Conservation (phyloP, 2,113 vertebrate species). For the Ptychochromis oligacanthus region DNA sequence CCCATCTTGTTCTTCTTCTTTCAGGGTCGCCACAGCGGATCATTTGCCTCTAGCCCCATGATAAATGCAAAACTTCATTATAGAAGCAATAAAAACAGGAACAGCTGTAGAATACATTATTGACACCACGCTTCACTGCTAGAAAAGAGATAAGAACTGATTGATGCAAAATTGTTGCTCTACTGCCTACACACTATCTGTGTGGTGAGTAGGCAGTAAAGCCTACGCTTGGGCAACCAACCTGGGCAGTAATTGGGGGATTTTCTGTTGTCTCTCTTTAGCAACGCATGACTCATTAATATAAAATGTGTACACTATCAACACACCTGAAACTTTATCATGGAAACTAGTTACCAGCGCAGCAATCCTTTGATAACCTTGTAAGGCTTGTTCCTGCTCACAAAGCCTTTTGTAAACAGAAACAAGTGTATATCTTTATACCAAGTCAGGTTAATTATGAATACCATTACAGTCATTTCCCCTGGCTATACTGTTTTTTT, state of each 20-base stretch:
- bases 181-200: too few species aligned
- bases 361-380: neutral
- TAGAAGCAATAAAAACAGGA: too few species aligned
- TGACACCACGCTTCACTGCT: too few species aligned
- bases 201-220: neutral
- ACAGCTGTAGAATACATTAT: too few species aligned
- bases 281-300: neutral
- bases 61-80: too few species aligned
- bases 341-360: neutral
- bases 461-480: neutral
- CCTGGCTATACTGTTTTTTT: neutral
- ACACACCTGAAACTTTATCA: neutral
- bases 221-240: neutral
- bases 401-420: neutral
- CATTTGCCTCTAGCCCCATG: too few species aligned
- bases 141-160: too few species aligned
- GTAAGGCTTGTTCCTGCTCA: neutral
- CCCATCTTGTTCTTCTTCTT: too few species aligned
- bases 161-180: too few species aligned
- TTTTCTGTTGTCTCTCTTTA: neutral
- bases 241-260: constrained; percentile 4
- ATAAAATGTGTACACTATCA: neutral
- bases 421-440: neutral
- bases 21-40: too few species aligned
- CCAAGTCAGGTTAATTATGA: neutral